Conservation (phyloP, 2,888 invertebrate species). For the Ectropis crepuscularia region DNA sequence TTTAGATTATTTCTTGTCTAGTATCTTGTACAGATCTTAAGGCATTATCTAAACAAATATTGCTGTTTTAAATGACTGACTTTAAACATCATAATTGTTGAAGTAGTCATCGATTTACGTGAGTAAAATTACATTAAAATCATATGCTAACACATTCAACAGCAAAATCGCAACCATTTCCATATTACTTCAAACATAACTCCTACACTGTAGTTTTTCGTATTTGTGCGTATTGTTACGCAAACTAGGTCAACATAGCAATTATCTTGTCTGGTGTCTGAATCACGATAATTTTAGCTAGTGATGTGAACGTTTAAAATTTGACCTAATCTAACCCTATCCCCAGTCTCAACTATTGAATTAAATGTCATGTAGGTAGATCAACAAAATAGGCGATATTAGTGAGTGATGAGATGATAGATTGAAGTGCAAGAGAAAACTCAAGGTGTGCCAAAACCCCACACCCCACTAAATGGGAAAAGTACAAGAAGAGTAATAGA, state of each 20-base stretch:
- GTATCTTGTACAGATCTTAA: too few species aligned
- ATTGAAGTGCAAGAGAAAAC: neutral
- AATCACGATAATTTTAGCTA: slow-evolving; percentile 41
- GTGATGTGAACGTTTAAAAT: slow-evolving; percentile 19
- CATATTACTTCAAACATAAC: slow-evolving; percentile 21
- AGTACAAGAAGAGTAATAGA: neutral
- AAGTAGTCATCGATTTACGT: too few species aligned
- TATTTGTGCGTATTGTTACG: slow-evolving; percentile 39
- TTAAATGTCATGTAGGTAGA: too few species aligned
- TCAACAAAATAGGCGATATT: too few species aligned
- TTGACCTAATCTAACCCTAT: neutral
- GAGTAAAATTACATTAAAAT: neutral
- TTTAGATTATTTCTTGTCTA: too few species aligned
- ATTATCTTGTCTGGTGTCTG: slow-evolving; percentile 36
- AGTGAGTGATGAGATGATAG: too few species aligned
- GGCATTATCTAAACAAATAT: too few species aligned
- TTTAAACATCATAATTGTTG: too few species aligned
- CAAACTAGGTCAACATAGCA: slow-evolving; percentile 47
- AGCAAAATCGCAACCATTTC: slow-evolving; percentile 8
- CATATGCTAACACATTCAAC: slow-evolving; percentile 10
- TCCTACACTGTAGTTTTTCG: slow-evolving; percentile 30
- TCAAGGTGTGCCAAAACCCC: neutral
- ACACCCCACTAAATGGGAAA: neutral
- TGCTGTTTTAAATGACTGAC: too few species aligned
- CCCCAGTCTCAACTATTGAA: too few species aligned